Base-by-base conservation (phyloP, 1,140 invertebrate genomes). In the Habropoda laboriosa region DNA sequence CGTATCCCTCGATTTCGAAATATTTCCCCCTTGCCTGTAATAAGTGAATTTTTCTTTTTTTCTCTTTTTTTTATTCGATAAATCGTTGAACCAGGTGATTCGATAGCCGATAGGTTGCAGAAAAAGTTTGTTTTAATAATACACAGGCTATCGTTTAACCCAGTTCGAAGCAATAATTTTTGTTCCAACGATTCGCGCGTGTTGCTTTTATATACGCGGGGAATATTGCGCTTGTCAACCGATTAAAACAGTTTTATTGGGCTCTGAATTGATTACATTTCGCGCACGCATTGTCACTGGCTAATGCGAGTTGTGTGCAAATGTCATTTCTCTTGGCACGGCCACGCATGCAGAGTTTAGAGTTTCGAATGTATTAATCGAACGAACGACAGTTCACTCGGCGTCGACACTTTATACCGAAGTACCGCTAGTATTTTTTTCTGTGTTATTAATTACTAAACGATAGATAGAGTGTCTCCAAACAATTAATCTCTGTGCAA, bases 231-330 rank as follows among this genome's bases (percentile, higher is more conserved):
- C 45, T n/a, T 35, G 45, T 68, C 64, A 12, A 24, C 10, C 64
- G 47, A 68, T 68, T 68, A 68, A 68, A 68, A 51, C 49, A 32
- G 32, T 68, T 68, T 68, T 68, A 68, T 68, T 51, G 47, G 7
- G 1, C 30, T 8, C 3, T 13, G 32, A 68, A 68, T 68, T 51
- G 64, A 68, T 68, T 38, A 38, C 64, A 53, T 13, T 30, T 42
- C 38, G 61, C 21, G 38, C 64, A 49, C 45, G 64, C 64, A 68
- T 68, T 68, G 47, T 51, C 64, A 32, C 64, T 21, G 64, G 30
- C 24, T 68, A 35, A 68, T 38, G 27, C n/a, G 45, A 32, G 64
- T 30, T 67, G 30, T 49, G 45, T 67, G 45, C 64, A 27, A 63
- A 42, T 27, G 61, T 51, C 55, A 13, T 68, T 51, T 35, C 64